phyloP scores from a whole-genome alignment of 1,140 invertebrate species.

The Drosophila sp. region DNA sequence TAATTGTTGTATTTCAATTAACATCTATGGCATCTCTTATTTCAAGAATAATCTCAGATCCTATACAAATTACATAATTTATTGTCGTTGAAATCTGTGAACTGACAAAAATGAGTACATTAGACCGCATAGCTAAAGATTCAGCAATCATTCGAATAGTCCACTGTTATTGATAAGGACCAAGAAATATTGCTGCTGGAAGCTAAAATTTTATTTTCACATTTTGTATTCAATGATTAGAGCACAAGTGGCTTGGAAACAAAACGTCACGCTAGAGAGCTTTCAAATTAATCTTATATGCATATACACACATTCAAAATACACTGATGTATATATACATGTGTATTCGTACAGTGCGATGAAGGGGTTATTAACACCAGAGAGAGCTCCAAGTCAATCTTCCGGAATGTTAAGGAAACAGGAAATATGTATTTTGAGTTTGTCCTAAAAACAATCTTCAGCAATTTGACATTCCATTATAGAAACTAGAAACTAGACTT shows the following conservation, averaged over 20 bases:
- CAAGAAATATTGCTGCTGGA: slow-evolving; percentile 36
- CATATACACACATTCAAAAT: slow-evolving; percentile 12
- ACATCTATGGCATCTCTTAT: too few relatives aligned
- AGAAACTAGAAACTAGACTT: slow-evolving; percentile 23
- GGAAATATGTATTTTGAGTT: slow-evolving; percentile 23
- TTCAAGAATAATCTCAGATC: not conserved
- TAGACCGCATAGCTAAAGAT: not conserved
- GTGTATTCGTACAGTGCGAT: not conserved
- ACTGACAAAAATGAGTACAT: not conserved
- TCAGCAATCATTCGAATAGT: slow-evolving; percentile 20
- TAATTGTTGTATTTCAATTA: too few relatives aligned
- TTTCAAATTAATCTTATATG: slow-evolving; percentile 44
- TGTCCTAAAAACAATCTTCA: slow-evolving; percentile 18
- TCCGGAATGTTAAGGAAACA: not conserved
- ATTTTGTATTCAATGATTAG: slow-evolving; percentile 41
- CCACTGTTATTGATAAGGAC: slow-evolving; percentile 43
- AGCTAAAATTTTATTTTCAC: slow-evolving; percentile 47
- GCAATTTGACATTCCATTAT: slow-evolving; percentile 30
- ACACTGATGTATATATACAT: not conserved
- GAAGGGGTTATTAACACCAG: slow-evolving; percentile 37
- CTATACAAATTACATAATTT: not conserved
- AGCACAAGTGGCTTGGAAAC: slow-evolving; percentile 34
- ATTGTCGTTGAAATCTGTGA: too few relatives aligned
- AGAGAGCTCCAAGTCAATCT: not conserved
- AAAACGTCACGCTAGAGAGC: slow-evolving; percentile 35